A percentile compares a stretch with the other conserved stretches of the same genome.
These are phyloP conservation scores for Struthio camelus DNA, from an alignment of 2,113 vertebrate species.

Conservation along the genomic window DNA sequence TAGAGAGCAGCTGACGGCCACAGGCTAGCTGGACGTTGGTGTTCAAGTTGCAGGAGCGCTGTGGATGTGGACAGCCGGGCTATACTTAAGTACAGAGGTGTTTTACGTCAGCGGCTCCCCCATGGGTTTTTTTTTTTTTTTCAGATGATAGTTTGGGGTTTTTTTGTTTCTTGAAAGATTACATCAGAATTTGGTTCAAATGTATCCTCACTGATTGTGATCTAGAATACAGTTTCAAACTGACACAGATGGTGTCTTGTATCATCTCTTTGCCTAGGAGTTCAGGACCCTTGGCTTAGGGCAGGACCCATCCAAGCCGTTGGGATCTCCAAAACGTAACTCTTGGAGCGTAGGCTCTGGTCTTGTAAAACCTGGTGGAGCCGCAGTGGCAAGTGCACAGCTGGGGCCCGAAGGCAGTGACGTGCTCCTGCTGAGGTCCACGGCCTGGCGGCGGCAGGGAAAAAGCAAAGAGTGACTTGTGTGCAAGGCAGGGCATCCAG, in stretches of 20 bases:
- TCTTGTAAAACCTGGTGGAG: neutral
- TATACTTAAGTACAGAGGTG: neutral
- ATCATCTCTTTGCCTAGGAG: neutral
- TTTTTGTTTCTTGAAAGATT: constrained; percentile 14
- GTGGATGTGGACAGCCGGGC: neutral
- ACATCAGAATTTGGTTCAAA: neutral
- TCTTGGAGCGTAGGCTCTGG: neutral
- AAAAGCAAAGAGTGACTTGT: neutral
- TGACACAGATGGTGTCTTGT: neutral
- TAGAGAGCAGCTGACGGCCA: neutral
- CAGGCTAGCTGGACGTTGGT: neutral
- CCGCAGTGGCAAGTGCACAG: fast-evolving
- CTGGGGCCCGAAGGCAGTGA: neutral
- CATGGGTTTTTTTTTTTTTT: neutral
- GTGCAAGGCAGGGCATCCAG: neutral
- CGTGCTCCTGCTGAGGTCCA: neutral
- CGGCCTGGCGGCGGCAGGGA: neutral
- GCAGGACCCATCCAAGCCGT: neutral
- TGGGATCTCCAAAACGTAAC: neutral
- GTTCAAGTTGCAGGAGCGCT: neutral
- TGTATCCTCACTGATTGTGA: constrained; percentile 18
- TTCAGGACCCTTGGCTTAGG: neutral
- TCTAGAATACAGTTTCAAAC: constrained; percentile 1
- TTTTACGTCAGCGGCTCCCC: constrained; percentile 25
- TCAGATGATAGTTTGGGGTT: neutral